Base-by-base conservation (phyloP, 2,797 vertebrate species). In the Cryptoblepharus egeriae region DNA sequence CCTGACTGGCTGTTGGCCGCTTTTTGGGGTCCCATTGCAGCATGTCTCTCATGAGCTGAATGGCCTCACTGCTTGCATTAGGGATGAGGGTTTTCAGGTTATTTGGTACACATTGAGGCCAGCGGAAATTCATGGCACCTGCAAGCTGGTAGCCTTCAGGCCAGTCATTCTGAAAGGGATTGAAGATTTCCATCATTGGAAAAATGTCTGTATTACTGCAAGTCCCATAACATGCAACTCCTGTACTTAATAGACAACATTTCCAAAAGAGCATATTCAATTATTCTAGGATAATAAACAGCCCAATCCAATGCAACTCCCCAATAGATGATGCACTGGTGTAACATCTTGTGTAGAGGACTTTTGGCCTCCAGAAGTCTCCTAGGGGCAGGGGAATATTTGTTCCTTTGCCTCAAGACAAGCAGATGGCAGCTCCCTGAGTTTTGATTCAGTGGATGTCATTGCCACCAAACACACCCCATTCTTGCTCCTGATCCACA, bases 11-110 rank as follows among this genome's bases (percentile, higher is more conserved):
- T 57, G 96, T 95, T 61, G 96, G 96, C 2, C 96, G 94, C 75
- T 97, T 97, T 90, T 95, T 96, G 73, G 96, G 96, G 79, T 97
- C 96, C 96, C 96, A 97, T 72, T 97, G 96, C 4, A 97, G 94
- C 96, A 97, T 93, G 86, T 97, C 96, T 89, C 96, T 95, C 93
- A 97, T 96, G 76, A 97, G 95, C 52, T 97, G 96, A 84, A 97
- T 92, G 0, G 95, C 96, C 88, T 97, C 96, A 3, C 95, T 95
- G 89, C 96, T 93, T 28, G 96, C 96, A 58, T 97, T 97, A 79
- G 96, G 96, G 85, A 97, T 91, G 35, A 97, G 91, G 18, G 94
- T 94, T 92, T 96, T 97, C 7, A 97, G 80, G 91, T 97, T 97
- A 84, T 93, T 96, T 65, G 96, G 96, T 7, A 97, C 85, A 58